Evolutionary conservation across 2,113 vertebrate genomes (phyloP).

Genomic region (Hippocampus barbouri): DNA sequence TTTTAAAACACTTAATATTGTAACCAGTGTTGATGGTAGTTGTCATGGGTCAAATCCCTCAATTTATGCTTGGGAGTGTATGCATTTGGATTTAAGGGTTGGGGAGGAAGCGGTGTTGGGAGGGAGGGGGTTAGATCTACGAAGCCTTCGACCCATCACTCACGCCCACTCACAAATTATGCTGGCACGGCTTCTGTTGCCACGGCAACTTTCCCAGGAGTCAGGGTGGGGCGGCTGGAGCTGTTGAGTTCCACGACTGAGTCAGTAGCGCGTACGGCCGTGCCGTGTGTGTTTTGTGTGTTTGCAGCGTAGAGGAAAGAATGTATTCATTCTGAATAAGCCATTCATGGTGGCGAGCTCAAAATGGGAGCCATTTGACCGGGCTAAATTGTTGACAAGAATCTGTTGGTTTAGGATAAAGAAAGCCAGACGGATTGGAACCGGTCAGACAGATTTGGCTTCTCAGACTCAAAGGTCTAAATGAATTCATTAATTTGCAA

Average conservation of each 20-base stretch:
- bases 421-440: background rate
- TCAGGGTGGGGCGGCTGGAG: slow-evolving; percentile 64
- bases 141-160: slow-evolving; percentile 29
- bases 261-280: slow-evolving; percentile 25
- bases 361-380: slow-evolving; percentile 23
- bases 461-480: slow-evolving; percentile 13
- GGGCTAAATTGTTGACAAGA: background rate
- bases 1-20: slow-evolving; percentile 38
- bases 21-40: slow-evolving; percentile 35
- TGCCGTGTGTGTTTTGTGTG: slow-evolving; percentile 6
- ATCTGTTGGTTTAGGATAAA: slow-evolving; percentile 17
- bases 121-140: slow-evolving; percentile 4
- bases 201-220: slow-evolving; percentile 67
- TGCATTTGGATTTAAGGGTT: slow-evolving; percentile 18
- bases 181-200: slow-evolving; percentile 65
- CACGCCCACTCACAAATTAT: slow-evolving; percentile 44
- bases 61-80: slow-evolving; percentile 17
- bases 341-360: slow-evolving; percentile 39
- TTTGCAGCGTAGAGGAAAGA: slow-evolving; percentile 26
- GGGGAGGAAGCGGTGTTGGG: background rate
- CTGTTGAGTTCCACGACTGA: slow-evolving; percentile 53
- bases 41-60: slow-evolving; percentile 30
- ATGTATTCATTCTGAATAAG: slow-evolving; percentile 43
- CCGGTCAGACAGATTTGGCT: background rate
- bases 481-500: slow-evolving; percentile 7